Evolutionary conservation across 2,113 vertebrate species (phyloP).

Genomic region (Saguinus imperator): DNA sequence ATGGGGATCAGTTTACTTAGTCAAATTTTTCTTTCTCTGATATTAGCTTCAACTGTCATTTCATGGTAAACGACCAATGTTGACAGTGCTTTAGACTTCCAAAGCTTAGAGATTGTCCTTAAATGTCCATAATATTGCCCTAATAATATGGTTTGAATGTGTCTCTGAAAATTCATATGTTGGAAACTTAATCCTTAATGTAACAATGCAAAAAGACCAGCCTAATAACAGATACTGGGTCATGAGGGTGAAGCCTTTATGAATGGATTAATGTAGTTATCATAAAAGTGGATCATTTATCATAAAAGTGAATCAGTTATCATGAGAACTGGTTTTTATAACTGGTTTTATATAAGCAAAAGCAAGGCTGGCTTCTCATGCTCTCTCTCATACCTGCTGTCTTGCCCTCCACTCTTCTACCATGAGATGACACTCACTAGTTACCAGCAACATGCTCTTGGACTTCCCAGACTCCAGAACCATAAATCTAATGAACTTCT

Average conservation of each 20-base stretch:
- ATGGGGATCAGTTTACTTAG: not conserved
- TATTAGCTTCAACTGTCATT: not conserved
- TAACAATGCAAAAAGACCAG: not conserved
- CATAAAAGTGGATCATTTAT: not conserved
- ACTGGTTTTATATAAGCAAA: too few relatives aligned
- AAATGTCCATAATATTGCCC: not conserved
- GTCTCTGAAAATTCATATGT: too few relatives aligned
- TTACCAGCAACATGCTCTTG: too few relatives aligned
- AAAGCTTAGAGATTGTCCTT: not conserved
- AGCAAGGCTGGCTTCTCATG: too few relatives aligned
- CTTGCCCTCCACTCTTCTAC: too few relatives aligned
- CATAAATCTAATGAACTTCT: too few relatives aligned
- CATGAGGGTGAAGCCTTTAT: not conserved
- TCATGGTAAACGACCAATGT: not conserved
- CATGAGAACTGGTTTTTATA: too few relatives aligned
- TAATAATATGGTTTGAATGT: not conserved
- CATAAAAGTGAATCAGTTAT: too few relatives aligned
- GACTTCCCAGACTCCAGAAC: too few relatives aligned
- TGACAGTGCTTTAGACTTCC: not conserved
- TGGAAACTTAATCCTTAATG: not conserved
- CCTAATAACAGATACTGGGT: not conserved
- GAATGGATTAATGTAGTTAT: not conserved
- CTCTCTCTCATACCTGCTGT: too few relatives aligned
- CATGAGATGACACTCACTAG: too few relatives aligned
- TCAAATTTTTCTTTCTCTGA: not conserved